Base-by-base conservation (phyloP, 2,888 invertebrate species). In the Coremacera marginata region DNA sequence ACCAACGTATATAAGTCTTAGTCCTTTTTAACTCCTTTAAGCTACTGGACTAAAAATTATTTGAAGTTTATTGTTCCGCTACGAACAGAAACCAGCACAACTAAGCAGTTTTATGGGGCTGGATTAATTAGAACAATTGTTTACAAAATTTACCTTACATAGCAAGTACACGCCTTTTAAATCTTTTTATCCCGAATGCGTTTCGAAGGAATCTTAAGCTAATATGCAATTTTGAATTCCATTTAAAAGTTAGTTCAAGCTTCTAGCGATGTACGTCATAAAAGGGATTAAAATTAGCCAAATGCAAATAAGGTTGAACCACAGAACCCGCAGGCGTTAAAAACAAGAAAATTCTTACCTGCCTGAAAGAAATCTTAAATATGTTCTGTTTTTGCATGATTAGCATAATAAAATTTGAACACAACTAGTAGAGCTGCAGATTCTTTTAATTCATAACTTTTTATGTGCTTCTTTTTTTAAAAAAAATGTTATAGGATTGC, bases 101-200 rank as follows among this genome's bases (percentile, higher is more conserved):
- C 55, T 49, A 80, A 9, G 27, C 27, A n/a, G 19, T 85, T 84
- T 84, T 85, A 84, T 83, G 84, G 82, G 85, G 82, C 82, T 84
- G 83, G 84, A 82, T 86, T 85, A 86, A 86, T 87, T 87, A 86
- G 83, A 78, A 80, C 86, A 86, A 87, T 86, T 86, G 86, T 86
- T 87, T 85, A 85, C 86, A 86, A 86, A 84, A 84, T 86, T 84
- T 86, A 82, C 85, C 86, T 86, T 86, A 85, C 85, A 84, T 86
- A 79, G 76, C 77, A 79, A 77, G 78, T 72, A 67, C 86, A 85
- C 85, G 85, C 85, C 85, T 84, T 82, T 70, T 76, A 73, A 75
- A 75, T 63, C 8, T 55, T 44, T 57, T 68, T 65, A 72, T 70
- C 75, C 76, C 68, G 68, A 75, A 78, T 77, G 72, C 63, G 67